A percentile compares a stretch with the other conserved stretches of the same genome.
phyloP scores from a whole-genome alignment of 2,113 vertebrate genomes.

The Aphelocoma coerulescens region DNA sequence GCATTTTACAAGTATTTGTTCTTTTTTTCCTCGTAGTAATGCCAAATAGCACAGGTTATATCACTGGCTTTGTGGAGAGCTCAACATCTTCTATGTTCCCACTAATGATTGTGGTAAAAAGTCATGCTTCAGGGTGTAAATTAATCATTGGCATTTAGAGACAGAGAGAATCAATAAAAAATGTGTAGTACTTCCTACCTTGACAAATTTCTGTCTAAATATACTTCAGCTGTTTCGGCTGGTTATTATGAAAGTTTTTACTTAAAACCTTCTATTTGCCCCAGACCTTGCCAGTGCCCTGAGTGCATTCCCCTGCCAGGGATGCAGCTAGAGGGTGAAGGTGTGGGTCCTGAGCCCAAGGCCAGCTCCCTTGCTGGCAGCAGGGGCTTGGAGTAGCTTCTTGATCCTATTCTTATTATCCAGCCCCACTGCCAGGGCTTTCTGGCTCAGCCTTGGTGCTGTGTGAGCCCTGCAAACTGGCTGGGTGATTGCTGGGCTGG shows the following conservation, averaged over 20 bases:
- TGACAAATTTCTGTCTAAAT: background rate
- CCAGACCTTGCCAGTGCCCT: background rate
- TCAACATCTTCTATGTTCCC: background rate
- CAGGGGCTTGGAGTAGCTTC: background rate
- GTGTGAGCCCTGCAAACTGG: background rate
- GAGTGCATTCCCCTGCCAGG: background rate
- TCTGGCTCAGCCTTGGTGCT: background rate
- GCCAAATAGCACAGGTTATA: background rate
- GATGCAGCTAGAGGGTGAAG: background rate
- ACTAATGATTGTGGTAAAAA: background rate
- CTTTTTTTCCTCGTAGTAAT: background rate
- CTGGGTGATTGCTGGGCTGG: rapidly evolving
- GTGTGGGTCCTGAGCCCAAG: background rate
- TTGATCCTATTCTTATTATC: background rate
- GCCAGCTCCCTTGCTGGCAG: background rate
- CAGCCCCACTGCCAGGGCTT: background rate
- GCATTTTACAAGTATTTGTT: background rate
- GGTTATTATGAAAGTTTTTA: background rate
- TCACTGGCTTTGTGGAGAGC: background rate
- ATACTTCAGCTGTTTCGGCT: background rate
- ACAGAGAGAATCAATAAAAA: constrained; percentile 10
- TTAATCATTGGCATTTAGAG: constrained; percentile 3
- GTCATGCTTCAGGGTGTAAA: background rate
- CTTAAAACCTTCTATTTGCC: background rate
- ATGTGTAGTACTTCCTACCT: background rate